Evolutionary conservation across 1,140 invertebrate genomes (phyloP), one percentile per base, ranked within the genome.

Genomic region (Agrilus planipennis): DNA sequence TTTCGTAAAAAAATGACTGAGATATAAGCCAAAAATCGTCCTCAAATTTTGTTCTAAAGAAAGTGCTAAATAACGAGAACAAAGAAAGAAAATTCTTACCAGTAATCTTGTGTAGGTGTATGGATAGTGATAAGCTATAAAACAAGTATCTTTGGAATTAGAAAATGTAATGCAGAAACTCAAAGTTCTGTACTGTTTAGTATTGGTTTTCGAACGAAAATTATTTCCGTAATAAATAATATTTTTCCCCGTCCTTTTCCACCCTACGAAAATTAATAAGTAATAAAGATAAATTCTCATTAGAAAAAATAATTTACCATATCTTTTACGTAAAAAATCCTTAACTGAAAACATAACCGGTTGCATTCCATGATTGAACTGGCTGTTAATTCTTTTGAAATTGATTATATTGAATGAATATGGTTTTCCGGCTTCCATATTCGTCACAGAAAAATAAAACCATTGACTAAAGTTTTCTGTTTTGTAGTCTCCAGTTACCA

Each of bases 361-460:
- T 57, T 89, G 84, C 89, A 92, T 91, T 10, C 88, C 89, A 62
- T 80, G 84, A 60, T 90, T 89, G 59, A 89, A 91, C 63, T 91
- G 85, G 43, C 84, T 89, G 62, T 86, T 86, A 12, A 76, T 71
- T 61, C 91, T 92, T 54, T 90, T 81, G 67, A 85, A 89, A 64
- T 94, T 93, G 34, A 92, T 74, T 23, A 94, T 87, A 62, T 92
- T 91, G 63, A 94, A 91, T 18, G 78, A 75, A 54, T 92, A 93
- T 0, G 76, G 65, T 1, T 69, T 58, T 29, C 71, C 68, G 16
- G 76, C 69, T 39, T 78, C 69, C 78, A 89, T 90, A 55, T 86
- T 84, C 15, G 77, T 78, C 2, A 93, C 79, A 68, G 87, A 79
- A 60, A 93, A 94, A 64, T 93, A 94, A 64, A 93, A 94, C 89